phyloP scores from a whole-genome alignment of 1,140 invertebrate species.

The Danaus melanippus region DNA sequence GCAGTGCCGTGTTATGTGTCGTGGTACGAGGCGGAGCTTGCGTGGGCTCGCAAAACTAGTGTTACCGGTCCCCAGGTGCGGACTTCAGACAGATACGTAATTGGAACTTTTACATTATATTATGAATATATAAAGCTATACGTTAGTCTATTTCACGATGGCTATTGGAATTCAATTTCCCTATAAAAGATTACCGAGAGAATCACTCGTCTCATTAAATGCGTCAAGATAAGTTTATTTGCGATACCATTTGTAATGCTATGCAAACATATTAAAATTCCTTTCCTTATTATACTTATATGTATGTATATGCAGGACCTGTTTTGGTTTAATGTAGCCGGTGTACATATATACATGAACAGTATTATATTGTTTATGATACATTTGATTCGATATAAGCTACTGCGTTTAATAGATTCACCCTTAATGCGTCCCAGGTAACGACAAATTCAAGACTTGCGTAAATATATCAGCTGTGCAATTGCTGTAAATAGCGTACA shows the following conservation, averaged over 20 bases:
- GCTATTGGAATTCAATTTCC: slow-evolving; percentile 18
- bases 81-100: slow-evolving; percentile 35
- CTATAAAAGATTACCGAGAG: too few species aligned
- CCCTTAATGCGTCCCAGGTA: too few species aligned
- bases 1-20: slow-evolving; percentile 28
- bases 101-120: slow-evolving; percentile 26
- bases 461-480: too few species aligned
- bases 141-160: slow-evolving; percentile 22
- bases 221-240: slow-evolving; percentile 12
- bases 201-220: slow-evolving; percentile 9
- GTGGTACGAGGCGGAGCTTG: slow-evolving; percentile 38
- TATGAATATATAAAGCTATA: slow-evolving; percentile 27
- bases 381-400: too few species aligned
- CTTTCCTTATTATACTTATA: too few species aligned
- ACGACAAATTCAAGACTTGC: too few species aligned
- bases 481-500: too few species aligned
- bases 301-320: too few species aligned
- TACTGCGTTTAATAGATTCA: too few species aligned
- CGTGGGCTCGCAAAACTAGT: slow-evolving; percentile 57
- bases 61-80: slow-evolving; percentile 63
- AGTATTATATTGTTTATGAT: too few species aligned
- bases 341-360: too few species aligned
- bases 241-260: slow-evolving; percentile 36
- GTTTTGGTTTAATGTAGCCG: too few species aligned
- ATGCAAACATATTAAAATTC: slow-evolving; percentile 21